Base-by-base conservation (phyloP, 2,113 vertebrate species). In the Petaurus breviceps region DNA sequence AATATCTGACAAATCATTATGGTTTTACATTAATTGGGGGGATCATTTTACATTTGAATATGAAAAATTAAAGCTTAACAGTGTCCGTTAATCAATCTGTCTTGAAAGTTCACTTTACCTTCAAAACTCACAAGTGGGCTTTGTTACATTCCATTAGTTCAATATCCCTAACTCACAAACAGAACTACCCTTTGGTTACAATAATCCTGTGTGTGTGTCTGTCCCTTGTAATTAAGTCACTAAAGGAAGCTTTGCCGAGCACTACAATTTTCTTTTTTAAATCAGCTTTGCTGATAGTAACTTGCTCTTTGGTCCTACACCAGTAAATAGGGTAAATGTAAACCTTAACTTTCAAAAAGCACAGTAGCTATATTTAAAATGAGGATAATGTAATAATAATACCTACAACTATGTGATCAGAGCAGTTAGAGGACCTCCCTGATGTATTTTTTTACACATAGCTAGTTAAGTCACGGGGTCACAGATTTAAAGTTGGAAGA, bases 31-130 rank as follows among this genome's bases (percentile, higher is more conserved):
- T 57, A 26, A 24, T 96, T 92, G 94, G 19, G 50, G 31, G 22
- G 61, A 90, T 95, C 55, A 49, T 92, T 96, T 89, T 92, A 46
- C 92, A 89, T 50, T 25, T 94, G 91, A 91, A 93, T 49, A 46
- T 94, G 92, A 96, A 68, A 57, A 93, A 93, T 96, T 91, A 96
- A 31, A n/a, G 10, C 16, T 92, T 9, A 43, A 96, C 93, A 46
- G 94, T 43, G 50, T 93, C 9, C 50, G 10, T 2, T 50, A 94
- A 95, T 96, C 43, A 0, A 52, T 92, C 92, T 89, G 90, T 57
- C 51, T 47, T 92, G 22, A 94, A 95, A 28, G 12, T 57, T 92
- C 53, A 43, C 43, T 94, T 94, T 50, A 54, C 53, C 22, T 89
- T 95, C 51, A 96, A 95, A 43, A 22, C 47, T 89, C 19, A 46